Percentiles rank a stretch among this genome's conserved stretches.
Conservation (phyloP, 2,113 vertebrate genomes). For the Rhombomys opimus region DNA sequence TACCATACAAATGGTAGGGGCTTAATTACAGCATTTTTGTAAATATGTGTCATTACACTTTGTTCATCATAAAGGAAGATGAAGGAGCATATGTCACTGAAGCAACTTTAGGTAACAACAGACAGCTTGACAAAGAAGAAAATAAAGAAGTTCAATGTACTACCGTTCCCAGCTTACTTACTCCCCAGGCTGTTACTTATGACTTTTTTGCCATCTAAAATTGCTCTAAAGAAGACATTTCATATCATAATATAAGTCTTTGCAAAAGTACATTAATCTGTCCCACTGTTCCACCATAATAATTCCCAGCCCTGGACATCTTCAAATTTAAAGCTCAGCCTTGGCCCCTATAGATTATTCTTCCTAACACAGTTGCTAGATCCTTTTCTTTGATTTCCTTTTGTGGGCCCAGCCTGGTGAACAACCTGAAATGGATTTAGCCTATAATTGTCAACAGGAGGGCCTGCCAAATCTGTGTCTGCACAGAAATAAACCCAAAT, state of each 20-base stretch:
- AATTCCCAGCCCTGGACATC: not conserved
- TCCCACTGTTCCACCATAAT: not conserved
- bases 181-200: not conserved
- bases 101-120: not conserved
- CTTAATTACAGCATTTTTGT: not conserved
- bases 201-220: conserved; percentile 37
- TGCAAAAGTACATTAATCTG: not conserved
- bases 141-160: not conserved
- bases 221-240: conserved; percentile 6
- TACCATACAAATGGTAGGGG: not conserved
- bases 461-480: conserved; percentile 36
- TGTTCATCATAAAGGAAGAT: not conserved
- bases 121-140: not conserved
- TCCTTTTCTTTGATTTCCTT: conserved; percentile 30
- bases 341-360: not conserved
- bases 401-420: not conserved
- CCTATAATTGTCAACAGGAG: conserved; percentile 53
- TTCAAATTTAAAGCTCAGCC: not conserved
- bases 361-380: not conserved
- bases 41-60: not conserved
- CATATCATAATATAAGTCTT: not conserved
- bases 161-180: not conserved
- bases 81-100: not conserved
- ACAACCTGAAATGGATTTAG: conserved; percentile 52
- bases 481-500: conserved; percentile 64